Conservation (phyloP, 2,888 invertebrate genomes). For the Mythimna loreyi region DNA sequence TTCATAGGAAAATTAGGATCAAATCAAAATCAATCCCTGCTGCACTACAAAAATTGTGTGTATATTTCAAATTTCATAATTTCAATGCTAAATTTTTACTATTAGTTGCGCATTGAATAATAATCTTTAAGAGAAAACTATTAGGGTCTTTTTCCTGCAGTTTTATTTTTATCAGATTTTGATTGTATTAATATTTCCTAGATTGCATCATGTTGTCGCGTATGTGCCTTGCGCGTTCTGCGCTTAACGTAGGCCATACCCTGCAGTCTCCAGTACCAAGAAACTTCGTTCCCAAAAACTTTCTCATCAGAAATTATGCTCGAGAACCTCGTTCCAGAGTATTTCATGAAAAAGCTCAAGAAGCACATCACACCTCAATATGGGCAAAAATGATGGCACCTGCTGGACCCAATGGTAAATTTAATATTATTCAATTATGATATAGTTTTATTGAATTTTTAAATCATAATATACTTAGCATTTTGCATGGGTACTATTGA, state of each 20-base stretch:
- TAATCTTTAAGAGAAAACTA: background rate
- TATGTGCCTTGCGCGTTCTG: constrained; percentile 83
- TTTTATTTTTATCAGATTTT: background rate
- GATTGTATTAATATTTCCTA: constrained; percentile 41
- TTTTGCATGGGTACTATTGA: background rate
- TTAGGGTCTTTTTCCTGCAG: background rate
- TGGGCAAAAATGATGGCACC: constrained; percentile 95
- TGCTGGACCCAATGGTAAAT: constrained; percentile 94
- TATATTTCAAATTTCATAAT: background rate
- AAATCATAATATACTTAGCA: too few relatives aligned
- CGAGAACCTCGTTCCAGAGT: constrained; percentile 86
- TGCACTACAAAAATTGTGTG: constrained; percentile 35
- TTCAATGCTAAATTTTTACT: background rate
- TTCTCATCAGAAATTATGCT: constrained; percentile 89
- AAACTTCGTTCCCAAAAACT: constrained; percentile 85
- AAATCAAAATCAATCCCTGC: constrained; percentile 20
- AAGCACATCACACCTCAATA: constrained; percentile 83
- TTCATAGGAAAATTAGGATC: constrained; percentile 24
- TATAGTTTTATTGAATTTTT: background rate
- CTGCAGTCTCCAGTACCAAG: constrained; percentile 85
- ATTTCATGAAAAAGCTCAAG: constrained; percentile 72
- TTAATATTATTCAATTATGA: background rate
- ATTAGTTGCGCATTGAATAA: background rate
- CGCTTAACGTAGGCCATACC: constrained; percentile 78
- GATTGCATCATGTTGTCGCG: constrained; percentile 88